Conservation (phyloP, 2,888 invertebrate species). For the Limnephilus rhombicus region DNA sequence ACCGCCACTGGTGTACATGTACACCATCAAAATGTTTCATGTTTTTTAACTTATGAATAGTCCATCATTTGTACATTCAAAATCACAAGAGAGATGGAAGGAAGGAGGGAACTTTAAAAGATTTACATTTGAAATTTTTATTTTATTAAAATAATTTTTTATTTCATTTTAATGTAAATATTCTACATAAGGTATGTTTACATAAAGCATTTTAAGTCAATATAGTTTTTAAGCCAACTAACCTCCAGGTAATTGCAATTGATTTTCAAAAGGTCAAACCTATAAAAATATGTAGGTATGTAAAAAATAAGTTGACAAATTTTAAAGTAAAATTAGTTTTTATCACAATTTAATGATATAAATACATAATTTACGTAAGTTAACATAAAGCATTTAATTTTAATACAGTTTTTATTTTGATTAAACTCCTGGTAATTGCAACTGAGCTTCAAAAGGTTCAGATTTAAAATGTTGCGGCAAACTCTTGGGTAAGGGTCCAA, state of each 20-base stretch:
- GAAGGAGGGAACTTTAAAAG: background rate
- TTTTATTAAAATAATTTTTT: background rate
- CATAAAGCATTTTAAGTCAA: too few relatives aligned
- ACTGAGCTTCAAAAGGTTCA: constrained; percentile 57
- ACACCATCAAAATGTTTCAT: background rate
- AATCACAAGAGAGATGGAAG: background rate
- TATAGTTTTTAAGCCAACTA: too few relatives aligned
- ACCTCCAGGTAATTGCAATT: constrained; percentile 52
- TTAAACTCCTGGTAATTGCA: constrained; percentile 49
- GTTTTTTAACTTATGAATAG: background rate
- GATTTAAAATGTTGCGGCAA: constrained; percentile 44
- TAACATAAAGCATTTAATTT: background rate
- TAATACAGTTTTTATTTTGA: background rate
- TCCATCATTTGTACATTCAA: background rate
- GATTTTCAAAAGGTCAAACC: constrained; percentile 51
- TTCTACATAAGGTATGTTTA: too few relatives aligned
- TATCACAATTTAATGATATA: background rate
- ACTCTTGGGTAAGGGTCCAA: constrained; percentile 63
- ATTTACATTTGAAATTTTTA: background rate
- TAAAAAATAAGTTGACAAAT: too few relatives aligned
- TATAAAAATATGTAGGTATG: background rate
- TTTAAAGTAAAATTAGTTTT: too few relatives aligned
- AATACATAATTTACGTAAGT: background rate
- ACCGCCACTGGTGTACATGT: too few relatives aligned
- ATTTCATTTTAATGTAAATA: background rate